Conservation (phyloP, 30 jellyfish, hydroid and myxozoan genomes). For the Turritopsis dohrnii region DNA sequence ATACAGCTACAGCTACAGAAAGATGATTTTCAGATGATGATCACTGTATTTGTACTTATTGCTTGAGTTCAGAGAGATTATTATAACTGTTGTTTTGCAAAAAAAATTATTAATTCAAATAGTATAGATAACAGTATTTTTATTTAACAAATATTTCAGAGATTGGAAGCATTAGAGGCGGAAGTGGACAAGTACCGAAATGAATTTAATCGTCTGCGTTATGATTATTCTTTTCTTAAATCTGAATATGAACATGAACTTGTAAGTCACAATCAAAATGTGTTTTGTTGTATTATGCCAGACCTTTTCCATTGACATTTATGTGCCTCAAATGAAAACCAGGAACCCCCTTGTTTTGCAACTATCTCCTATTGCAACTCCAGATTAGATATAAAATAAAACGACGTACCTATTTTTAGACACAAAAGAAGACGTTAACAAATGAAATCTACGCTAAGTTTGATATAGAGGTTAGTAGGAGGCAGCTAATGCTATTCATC, state of each 20-base stretch:
- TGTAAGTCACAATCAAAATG: constrained; percentile 36
- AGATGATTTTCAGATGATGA: too few relatives aligned
- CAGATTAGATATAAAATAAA: too few relatives aligned
- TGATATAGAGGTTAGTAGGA: constrained; percentile 52
- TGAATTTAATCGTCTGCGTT: constrained; percentile 85
- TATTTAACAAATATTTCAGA: constrained; percentile 33
- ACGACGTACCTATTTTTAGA: constrained; percentile 45
- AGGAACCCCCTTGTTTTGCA: too few relatives aligned
- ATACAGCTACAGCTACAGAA: too few relatives aligned
- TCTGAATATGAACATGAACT: constrained; percentile 97
- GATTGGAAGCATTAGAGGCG: constrained; percentile 82
- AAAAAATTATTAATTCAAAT: too few relatives aligned
- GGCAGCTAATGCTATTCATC: not conserved
- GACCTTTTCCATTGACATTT: too few relatives aligned
- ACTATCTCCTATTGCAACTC: too few relatives aligned
- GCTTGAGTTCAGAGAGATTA: too few relatives aligned
- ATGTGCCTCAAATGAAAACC: too few relatives aligned
- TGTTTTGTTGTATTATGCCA: not conserved
- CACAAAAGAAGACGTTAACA: constrained; percentile 47
- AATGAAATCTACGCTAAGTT: constrained; percentile 66
- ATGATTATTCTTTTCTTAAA: constrained; percentile 88
- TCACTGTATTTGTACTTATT: too few relatives aligned
- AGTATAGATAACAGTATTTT: too few relatives aligned
- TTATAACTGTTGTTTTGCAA: too few relatives aligned
- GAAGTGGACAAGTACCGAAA: constrained; percentile 83